Conservation (phyloP, 2,888 invertebrate species). For the Agapostemon virescens region DNA sequence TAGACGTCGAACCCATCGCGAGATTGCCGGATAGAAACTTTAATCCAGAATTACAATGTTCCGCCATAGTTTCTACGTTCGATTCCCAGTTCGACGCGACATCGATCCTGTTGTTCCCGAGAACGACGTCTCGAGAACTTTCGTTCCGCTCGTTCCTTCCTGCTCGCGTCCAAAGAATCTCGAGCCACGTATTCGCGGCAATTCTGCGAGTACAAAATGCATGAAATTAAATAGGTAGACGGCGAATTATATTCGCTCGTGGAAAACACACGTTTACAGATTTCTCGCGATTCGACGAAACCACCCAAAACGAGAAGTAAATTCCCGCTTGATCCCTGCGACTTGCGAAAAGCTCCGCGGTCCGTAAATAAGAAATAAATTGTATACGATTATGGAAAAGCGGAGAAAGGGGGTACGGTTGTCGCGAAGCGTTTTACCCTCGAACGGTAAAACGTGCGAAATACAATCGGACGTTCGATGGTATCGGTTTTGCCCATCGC, state of each 20-base stretch:
- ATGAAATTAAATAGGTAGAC: background rate
- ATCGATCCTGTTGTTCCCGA: background rate
- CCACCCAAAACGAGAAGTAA: too few relatives aligned
- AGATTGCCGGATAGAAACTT: slow-evolving; percentile 71
- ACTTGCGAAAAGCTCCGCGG: too few relatives aligned
- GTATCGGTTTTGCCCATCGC: background rate
- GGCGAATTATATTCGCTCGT: too few relatives aligned
- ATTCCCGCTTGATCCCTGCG: too few relatives aligned
- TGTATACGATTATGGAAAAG: too few relatives aligned
- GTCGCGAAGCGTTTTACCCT: too few relatives aligned
- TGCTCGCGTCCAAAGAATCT: background rate
- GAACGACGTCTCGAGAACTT: background rate
- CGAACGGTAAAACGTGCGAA: too few relatives aligned
- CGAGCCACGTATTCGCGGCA: background rate
- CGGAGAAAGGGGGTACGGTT: too few relatives aligned
- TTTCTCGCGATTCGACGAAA: too few relatives aligned
- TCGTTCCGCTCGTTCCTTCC: background rate
- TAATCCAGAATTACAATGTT: slow-evolving; percentile 74
- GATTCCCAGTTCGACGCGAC: background rate
- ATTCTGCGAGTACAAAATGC: background rate
- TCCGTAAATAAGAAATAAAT: too few relatives aligned
- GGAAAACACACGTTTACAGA: too few relatives aligned
- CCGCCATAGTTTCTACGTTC: background rate
- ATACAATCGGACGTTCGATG: background rate
- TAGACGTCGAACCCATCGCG: slow-evolving; percentile 64